Base-by-base conservation (phyloP, 2,113 vertebrate genomes). In the Panthera uncia region DNA sequence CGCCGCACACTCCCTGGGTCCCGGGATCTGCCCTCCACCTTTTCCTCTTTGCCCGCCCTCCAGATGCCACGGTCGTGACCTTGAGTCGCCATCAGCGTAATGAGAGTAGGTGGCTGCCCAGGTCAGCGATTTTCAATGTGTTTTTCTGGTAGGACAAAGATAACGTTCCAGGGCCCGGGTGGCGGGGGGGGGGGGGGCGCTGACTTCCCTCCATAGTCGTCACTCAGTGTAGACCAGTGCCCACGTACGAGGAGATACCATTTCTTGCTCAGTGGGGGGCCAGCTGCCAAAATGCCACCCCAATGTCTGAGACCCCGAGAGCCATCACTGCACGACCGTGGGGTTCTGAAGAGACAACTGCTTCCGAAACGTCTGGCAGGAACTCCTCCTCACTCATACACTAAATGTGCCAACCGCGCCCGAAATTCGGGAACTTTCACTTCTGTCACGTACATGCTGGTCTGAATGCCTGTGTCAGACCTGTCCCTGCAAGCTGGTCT, bases 301-400 rank as follows among this genome's bases (percentile, higher is more conserved):
- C 38, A 38, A 38, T 11, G 15, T 13, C 68, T 31, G 48, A 6
- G 45, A 38, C 23, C 10, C 74, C 14, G 15, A 25, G 6, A 31
- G 69, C 79, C 45, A 4, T 11, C 0, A 33, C 3, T 6, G 3
- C 36, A 11, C 0, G 8, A 11, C 8, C 0, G 2, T 2, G 41
- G 33, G 21, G 8, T 31, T 48, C 92, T n/a, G 31, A 41, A 27
- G 36, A 71, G 78, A 41, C n/a, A 63, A 23, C 21, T 2, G 21
- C n/a, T 82, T 81, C 73, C 6, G 7, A 23, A 74, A 85, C 12
- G 65, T 50, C 38, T 4, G 57, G 31, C 71, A 65, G 10, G 36
- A n/a, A n/a, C 41, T 33, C 78, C 19, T 74, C 36, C 85, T 91
- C 33, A 0, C 23, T 16, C 23, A 19, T 2, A 38, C 0, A 0